Evolutionary conservation across 1,140 invertebrate genomes (phyloP), one percentile per base, ranked within the genome.

Genomic region (Meloidogyne exigua): DNA sequence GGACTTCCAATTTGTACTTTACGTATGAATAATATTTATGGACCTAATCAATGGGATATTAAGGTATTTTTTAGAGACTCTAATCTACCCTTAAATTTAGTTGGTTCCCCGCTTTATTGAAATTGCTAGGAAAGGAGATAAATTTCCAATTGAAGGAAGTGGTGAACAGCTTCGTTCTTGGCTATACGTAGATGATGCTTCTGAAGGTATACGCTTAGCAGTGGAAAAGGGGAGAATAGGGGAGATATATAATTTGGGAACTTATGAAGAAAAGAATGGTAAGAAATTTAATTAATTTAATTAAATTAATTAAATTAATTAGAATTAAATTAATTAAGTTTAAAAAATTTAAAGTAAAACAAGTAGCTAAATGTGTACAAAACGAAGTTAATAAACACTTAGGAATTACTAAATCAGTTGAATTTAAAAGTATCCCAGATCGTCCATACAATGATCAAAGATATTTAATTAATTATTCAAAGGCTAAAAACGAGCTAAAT

Each of bases 21-120:
- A 10, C 77, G 88, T 11, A 82, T 88, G 39, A 88, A 88, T 78
- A 88, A 89, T 76, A 87, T 88, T 39, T 88, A 88, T 73, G 88
- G 88, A 13, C 88, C 88, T n/a, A 84, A 88, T 71, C 88, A 88
- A 75, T 88, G 87, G 85, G 82, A 88, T 49, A 86, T 86, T 7
- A 85, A 85, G 68, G 84, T 83, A 23, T 25, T 18, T 67, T 18
- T n/a, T 67, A 15, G 15, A 67, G 15, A 32, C 4, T 39, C 7
- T 18, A 21, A 32, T n/a, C 25, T n/a, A n/a, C n/a, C n/a, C n/a
- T 18, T 68, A 25, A n/a, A 39, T 82, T 62, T 67, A 86, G 83
- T 70, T 88, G 5, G 87, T 88, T 73, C 87, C 87, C 15, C 80
- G 87, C 32, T 88, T 88, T 75, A 88, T 88, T 49, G 80, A 85